These are phyloP conservation scores for Cotesia chilonis DNA, from an alignment of 1,140 invertebrate species.

Conservation along the genomic window DNA sequence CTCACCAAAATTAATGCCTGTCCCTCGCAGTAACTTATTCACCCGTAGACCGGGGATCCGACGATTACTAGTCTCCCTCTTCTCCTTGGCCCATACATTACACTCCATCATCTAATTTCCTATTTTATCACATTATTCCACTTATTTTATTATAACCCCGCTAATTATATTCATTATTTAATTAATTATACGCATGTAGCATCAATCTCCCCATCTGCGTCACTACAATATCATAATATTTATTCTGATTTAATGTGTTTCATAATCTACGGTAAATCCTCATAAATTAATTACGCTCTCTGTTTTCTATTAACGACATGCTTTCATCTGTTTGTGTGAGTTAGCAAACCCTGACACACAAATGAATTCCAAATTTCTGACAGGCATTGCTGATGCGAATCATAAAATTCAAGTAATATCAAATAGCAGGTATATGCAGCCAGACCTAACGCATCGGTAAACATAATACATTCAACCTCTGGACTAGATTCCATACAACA, in stretches of 20 bases:
- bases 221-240: too few relatives aligned
- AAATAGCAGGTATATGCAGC: not conserved
- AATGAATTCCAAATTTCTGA: constrained; percentile 3
- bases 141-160: too few relatives aligned
- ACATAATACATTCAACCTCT: not conserved
- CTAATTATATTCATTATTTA: too few relatives aligned
- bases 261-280: not conserved
- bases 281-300: not conserved
- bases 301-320: too few relatives aligned
- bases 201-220: too few relatives aligned
- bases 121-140: not conserved
- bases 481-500: constrained; percentile 4
- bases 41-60: constrained; percentile 53
- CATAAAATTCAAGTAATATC: constrained; percentile 10
- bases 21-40: constrained; percentile 60
- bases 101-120: not conserved
- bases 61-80: constrained; percentile 53
- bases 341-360: not conserved
- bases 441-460: not conserved
- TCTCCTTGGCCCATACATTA: not conserved
- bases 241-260: too few relatives aligned
- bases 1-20: constrained; percentile 61
- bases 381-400: not conserved
- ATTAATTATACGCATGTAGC: too few relatives aligned
- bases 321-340: too few relatives aligned